Evolutionary conservation across 2,888 invertebrate species (phyloP), one percentile per base, ranked within the genome.

Genomic region (Tetramorium bicarinatum): DNA sequence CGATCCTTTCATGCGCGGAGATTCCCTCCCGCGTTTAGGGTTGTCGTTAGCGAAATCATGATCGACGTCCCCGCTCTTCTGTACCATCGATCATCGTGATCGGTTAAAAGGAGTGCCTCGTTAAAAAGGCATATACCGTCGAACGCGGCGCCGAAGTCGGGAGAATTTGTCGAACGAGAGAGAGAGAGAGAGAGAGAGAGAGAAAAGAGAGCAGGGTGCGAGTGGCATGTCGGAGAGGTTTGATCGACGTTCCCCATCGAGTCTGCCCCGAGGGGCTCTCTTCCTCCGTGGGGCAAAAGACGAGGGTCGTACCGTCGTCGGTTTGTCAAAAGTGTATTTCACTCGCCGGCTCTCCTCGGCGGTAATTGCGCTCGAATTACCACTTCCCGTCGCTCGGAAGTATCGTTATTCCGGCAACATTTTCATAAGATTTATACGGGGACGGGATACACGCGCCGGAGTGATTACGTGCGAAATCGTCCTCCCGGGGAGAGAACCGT

Each of bases 101-200:
- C 25, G 38, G 72, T 80, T 80, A 80, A 72, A 80, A 72, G 79
- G 79, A 72, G 59, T 59, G 79, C 29, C 79, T 80, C 69, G 83
- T 83, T 83, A 83, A 83, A 83, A 83, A 83, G 77, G 69, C 61
- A 83, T 83, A 77, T 79, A 83, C 15, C 83, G 59, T 56, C 59
- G 61, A 82, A 62, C 52, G 77, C 76, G 11, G 11, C 6, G 49
- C 49, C 49, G 21, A 77, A 82, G 82, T 79, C 79, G 44, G 61
- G 21, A n/a, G 52, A 83, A 79, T 79, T 83, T 75, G 74, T 81
- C 41, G 71, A 61, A 61, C 34, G 47, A 47, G 47, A 15, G 47
- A 15, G 15, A 47, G 47, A 47, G 47, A 47, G 47, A 9, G 47
- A 47, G 47, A n/a, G n/a, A n/a, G n/a, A n/a, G n/a, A n/a, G n/a